Evolutionary conservation across 2,113 vertebrate species (phyloP).

Genomic region (Lathamus discolor): DNA sequence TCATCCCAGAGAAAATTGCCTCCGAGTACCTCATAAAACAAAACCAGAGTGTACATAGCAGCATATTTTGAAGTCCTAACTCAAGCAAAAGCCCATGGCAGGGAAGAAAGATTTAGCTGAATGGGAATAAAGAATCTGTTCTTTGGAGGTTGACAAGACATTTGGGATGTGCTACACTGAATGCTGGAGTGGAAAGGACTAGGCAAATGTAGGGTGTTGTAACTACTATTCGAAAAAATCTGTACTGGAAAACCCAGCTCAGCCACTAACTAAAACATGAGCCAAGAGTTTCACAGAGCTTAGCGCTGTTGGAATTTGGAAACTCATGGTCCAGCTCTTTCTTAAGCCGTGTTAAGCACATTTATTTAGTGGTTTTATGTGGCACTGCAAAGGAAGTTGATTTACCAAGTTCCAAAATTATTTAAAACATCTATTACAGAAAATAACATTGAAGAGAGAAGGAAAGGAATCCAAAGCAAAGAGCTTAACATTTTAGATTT

Average conservation of each 20-base stretch:
- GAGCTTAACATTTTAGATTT: neutral
- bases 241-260: neutral
- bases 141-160: neutral
- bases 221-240: neutral
- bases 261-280: neutral
- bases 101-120: neutral
- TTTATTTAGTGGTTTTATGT: conserved; percentile 12
- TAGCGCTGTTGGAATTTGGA: neutral
- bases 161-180: neutral
- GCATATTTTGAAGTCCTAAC: neutral
- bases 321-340: neutral
- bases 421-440: neutral
- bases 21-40: neutral
- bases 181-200: neutral
- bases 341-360: neutral
- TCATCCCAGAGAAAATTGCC: conserved; percentile 6
- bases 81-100: neutral
- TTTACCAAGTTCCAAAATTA: neutral
- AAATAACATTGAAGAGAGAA: neutral
- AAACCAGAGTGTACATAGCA: neutral
- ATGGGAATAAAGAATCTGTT: neutral
- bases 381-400: neutral
- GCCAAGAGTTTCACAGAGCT: neutral
- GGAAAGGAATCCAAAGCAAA: neutral
- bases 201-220: neutral